Base-by-base conservation (phyloP, 2,113 vertebrate genomes). In the Mesocricetus auratus region DNA sequence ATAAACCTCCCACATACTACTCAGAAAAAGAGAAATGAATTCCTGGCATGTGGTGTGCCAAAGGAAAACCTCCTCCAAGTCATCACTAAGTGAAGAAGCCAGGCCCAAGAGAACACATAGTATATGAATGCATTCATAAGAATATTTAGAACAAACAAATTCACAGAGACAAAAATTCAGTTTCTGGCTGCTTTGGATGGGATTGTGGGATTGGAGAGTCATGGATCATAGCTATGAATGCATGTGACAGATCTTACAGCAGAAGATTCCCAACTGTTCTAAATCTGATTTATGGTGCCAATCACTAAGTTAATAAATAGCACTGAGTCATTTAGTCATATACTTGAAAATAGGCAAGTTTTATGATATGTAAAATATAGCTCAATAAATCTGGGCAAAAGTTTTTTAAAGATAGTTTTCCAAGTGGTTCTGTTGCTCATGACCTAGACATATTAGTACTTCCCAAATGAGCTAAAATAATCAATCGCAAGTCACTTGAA, bases 281-380 rank as follows among this genome's bases (percentile, higher is more conserved):
- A 71, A 78, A 77, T 69, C 47, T 81, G 83, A 42, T 60, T 94
- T 56, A 83, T 24, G 74, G n/a, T 86, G 73, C 79, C 60, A 79
- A 68, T 87, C 31, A 26, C 12, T 47, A 11, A 81, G 58, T 89
- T 75, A 71, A 50, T 91, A 81, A 95, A 87, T 77, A 56, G 39
- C 50, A 89, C 29, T 89, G 94, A 93, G 66, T 86, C 45, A 53
- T 53, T 53, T 53, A 53, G 50, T 53, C 50, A 19, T 74, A 45
- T 26, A 39, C 58, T 90, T 45, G 31, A 91, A 93, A 93, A 66
- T n/a, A 78, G 78, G 87, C 62, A 47, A 60, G 89, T 86, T 95
- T 96, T 79, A 69, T 97, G 85, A 39, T 73, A 90, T 79, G 19
- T 83, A 74, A 96, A 94, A 66, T 82, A 42, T 78, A 74, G 22